phyloP scores from a whole-genome alignment of 92 coral and sea anemone genomes.

The Zoanthus gigantus region DNA sequence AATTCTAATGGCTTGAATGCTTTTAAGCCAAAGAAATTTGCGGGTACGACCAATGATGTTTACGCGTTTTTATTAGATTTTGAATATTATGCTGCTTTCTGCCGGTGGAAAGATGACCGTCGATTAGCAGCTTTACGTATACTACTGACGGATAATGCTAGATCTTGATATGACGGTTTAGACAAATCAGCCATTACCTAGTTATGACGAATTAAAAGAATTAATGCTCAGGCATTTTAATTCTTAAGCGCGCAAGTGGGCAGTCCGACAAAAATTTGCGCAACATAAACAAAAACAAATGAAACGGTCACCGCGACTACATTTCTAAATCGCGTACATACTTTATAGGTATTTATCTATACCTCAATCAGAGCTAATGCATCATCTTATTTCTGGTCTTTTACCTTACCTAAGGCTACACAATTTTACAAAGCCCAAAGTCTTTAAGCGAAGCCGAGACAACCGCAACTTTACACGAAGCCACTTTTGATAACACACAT shows the following conservation, averaged over 20 bases:
- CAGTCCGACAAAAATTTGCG: background rate
- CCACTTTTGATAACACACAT: background rate
- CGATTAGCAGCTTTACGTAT: too few relatives aligned
- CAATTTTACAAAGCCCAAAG: slow-evolving; percentile 9
- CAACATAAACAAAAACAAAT: background rate
- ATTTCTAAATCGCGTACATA: background rate
- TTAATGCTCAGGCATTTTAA: slow-evolving; percentile 1
- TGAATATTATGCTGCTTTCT: background rate
- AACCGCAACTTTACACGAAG: background rate
- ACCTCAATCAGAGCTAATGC: background rate
- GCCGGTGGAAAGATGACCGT: background rate
- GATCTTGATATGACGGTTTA: background rate
- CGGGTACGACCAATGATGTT: background rate
- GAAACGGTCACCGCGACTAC: background rate
- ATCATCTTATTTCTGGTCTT: background rate
- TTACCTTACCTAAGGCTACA: background rate
- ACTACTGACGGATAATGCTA: too few relatives aligned
- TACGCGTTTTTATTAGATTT: background rate
- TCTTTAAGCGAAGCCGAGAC: background rate
- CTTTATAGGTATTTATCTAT: background rate
- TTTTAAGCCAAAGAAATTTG: slow-evolving; percentile 3
- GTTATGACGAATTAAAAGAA: background rate
- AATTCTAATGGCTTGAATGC: background rate
- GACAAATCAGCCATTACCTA: background rate
- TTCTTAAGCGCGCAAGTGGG: background rate